Evolutionary conservation across 2,797 vertebrate species (phyloP), one percentile per base, ranked within the genome.

Genomic region (Manis pentadactyla): DNA sequence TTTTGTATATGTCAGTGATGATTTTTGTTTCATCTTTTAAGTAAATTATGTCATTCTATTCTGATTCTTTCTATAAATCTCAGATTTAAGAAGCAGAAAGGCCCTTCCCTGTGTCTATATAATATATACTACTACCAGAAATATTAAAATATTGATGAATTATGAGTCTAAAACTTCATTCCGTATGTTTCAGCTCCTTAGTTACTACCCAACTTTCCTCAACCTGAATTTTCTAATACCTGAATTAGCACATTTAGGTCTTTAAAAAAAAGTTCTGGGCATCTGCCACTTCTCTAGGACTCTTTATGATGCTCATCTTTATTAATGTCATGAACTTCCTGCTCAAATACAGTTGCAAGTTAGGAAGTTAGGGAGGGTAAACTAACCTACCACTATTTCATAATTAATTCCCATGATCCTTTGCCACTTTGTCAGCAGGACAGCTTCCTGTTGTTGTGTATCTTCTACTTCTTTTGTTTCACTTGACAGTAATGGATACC

Each of bases 371-470:
- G 5, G 39, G 37, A 94, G 17, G 21, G 69, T 23, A 83, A 78
- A 53, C 88, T 91, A 96, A 99, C 99, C 96, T 98, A 99, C 99
- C 92, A 99, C 98, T 95, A 99, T 99, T 98, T 99, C 99, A 93
- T 99, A 99, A 97, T 99, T 99, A 2, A 98, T 98, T 31, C 99
- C 99, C 96, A 99, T 99, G 98, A 99, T 98, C 82, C 98, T 98
- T 98, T 99, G 99, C 99, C 99, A 99, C 96, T 99, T 99, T 94
- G 98, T 98, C 97, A 98, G 98, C 3, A 99, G 91, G 86, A 98
- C 97, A 53, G 99, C 98, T 96, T 99, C 99, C 96, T 98, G 53
- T 55, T 77, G 90, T 4, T 75, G 88, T 25, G 12, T 10, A 34
- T 97, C 96, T 95, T 97, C 96, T 25, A 29, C 14, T 68, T 97